These are phyloP conservation scores for Euplagia quadripunctaria DNA, from an alignment of 2,888 invertebrate genomes.

Conservation along the genomic window DNA sequence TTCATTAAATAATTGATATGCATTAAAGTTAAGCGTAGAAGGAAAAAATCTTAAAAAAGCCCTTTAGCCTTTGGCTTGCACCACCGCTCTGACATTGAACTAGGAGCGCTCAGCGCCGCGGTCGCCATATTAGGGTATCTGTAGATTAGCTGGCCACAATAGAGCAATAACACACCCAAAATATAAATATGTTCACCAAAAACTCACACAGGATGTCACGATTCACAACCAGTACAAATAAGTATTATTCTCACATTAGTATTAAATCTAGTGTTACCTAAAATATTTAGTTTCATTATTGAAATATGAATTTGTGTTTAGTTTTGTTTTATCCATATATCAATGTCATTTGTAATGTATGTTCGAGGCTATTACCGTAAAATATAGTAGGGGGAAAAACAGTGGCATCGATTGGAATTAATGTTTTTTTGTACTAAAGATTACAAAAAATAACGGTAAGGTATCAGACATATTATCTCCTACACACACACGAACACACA, in stretches of 20 bases:
- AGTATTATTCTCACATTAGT: background rate
- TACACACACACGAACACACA: background rate
- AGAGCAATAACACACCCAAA: slow-evolving; percentile 21
- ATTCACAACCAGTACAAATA: background rate
- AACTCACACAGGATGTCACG: background rate
- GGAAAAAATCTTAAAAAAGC: background rate
- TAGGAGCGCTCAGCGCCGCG: slow-evolving; percentile 26
- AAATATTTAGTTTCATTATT: background rate
- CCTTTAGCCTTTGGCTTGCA: slow-evolving; percentile 10
- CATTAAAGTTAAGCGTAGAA: no score
- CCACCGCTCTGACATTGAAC: slow-evolving; percentile 29
- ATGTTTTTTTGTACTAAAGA: no score
- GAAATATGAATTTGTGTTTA: background rate
- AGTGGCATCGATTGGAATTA: no score
- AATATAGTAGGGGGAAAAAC: no score
- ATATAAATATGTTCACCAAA: background rate
- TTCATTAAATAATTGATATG: no score
- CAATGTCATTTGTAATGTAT: no score
- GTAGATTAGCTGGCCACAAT: slow-evolving; percentile 11
- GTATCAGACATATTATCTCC: background rate
- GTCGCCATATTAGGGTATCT: slow-evolving; percentile 36
- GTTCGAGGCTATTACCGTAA: no score
- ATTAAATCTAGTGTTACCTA: background rate
- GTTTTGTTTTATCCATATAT: background rate
- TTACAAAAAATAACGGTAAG: no score